These are phyloP conservation scores for Falco punctatus DNA, from an alignment of 2,113 vertebrate species.

Conservation along the genomic window DNA sequence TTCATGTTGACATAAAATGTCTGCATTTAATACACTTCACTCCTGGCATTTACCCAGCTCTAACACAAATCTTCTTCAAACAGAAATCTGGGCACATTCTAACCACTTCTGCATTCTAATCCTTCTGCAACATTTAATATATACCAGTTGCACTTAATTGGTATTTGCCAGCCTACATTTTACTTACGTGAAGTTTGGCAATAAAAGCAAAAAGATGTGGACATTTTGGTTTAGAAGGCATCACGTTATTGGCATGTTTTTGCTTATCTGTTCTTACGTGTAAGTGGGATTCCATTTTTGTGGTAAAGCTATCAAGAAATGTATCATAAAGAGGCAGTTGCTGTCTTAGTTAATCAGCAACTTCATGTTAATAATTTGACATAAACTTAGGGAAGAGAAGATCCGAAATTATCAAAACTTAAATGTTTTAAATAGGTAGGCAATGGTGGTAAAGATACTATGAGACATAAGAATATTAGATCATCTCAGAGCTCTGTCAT, in stretches of 20 bases:
- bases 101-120: not conserved
- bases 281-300: not conserved
- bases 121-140: not conserved
- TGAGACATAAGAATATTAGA: not conserved
- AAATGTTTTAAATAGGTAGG: not conserved
- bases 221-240: not conserved
- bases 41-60: not conserved
- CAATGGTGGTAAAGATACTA: not conserved
- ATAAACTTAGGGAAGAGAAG: not conserved
- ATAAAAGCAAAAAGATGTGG: not conserved
- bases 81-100: not conserved
- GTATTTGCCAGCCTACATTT: not conserved
- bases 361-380: not conserved
- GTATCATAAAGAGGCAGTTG: not conserved
- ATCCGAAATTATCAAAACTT: not conserved
- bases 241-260: not conserved
- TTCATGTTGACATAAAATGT: not conserved
- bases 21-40: not conserved
- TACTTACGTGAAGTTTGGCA: not conserved
- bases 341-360: not conserved
- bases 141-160: not conserved
- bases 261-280: not conserved
- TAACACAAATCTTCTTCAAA: not conserved
- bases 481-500: not conserved
- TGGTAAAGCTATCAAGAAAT: not conserved